Percentiles rank a stretch among this genome's conserved stretches.
phyloP scores from a whole-genome alignment of 2,888 invertebrate genomes.

The Eupithecia subumbrata region DNA sequence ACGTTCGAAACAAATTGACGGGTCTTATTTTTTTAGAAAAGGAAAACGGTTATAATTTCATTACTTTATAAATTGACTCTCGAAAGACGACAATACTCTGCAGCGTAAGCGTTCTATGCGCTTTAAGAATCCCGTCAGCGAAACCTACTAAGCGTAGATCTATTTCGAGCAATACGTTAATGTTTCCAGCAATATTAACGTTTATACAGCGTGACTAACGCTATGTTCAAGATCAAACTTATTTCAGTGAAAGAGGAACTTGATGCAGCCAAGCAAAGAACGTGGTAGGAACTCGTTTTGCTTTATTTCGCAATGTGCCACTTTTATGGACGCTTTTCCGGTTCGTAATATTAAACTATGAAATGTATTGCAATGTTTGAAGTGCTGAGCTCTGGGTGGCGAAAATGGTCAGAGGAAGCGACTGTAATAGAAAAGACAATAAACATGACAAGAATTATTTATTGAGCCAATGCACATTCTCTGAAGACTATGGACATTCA shows the following conservation, averaged over 20 bases:
- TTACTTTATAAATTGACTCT: not conserved
- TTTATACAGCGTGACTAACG: not conserved
- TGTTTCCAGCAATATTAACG: not conserved
- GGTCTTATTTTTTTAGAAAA: not conserved
- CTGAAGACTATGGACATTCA: not conserved
- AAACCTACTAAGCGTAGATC: not conserved
- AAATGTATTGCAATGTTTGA: slow-evolving; percentile 36
- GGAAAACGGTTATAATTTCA: not conserved
- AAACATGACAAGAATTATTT: slow-evolving; percentile 16
- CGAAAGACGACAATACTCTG: not conserved
- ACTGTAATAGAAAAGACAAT: slow-evolving; percentile 24
- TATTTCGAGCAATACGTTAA: not conserved
- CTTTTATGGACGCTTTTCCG: slow-evolving; percentile 69
- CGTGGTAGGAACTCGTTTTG: slow-evolving; percentile 66
- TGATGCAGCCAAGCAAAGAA: slow-evolving; percentile 70
- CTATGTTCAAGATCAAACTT: not conserved
- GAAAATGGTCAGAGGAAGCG: slow-evolving; percentile 31
- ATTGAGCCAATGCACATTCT: not conserved
- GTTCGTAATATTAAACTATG: slow-evolving; percentile 51
- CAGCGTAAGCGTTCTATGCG: not conserved
- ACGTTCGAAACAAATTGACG: too few species aligned
- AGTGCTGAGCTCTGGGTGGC: slow-evolving; percentile 23
- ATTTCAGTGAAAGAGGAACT: slow-evolving; percentile 1
- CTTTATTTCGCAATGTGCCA: slow-evolving; percentile 73
- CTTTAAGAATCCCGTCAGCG: not conserved